Evolutionary conservation across 2,113 vertebrate species (phyloP).

Genomic region (Brachyistius frenatus): DNA sequence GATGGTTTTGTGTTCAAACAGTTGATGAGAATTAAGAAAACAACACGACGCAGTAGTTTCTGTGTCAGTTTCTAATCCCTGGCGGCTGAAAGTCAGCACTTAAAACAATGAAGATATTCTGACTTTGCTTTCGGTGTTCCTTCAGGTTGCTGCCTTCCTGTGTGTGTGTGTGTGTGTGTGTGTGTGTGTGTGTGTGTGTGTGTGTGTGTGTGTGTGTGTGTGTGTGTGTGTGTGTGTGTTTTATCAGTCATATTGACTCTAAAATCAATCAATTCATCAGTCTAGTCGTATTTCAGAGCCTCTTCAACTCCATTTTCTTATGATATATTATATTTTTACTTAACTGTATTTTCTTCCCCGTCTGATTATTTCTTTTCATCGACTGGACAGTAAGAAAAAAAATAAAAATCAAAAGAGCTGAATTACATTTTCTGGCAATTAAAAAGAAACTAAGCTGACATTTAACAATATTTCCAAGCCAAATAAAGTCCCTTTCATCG

Average conservation of each 20-base stretch:
- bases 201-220: too few relatives aligned
- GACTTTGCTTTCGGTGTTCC: too few relatives aligned
- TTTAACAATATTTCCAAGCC: slow-evolving; percentile 25
- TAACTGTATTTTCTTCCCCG: neutral
- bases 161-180: too few relatives aligned
- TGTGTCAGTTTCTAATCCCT: neutral
- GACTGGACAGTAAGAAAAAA: neutral
- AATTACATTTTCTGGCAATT: slow-evolving; percentile 14
- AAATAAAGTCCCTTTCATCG: slow-evolving; percentile 37
- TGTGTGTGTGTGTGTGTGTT: too few relatives aligned
- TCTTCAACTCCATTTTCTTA: too few relatives aligned
- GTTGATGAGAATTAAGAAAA: neutral
- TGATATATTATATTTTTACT: neutral
- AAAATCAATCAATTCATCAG: too few relatives aligned
- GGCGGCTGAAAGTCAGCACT: neutral
- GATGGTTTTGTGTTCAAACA: neutral
- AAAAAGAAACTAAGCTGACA: slow-evolving; percentile 21
- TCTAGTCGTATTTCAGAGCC: too few relatives aligned
- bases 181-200: too few relatives aligned
- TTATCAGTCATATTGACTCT: too few relatives aligned
- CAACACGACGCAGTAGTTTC: neutral
- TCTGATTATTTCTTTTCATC: slow-evolving; percentile 13
- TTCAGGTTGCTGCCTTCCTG: too few relatives aligned
- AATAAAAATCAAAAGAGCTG: slow-evolving; percentile 9
- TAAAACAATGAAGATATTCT: too few relatives aligned